phyloP scores from a whole-genome alignment of 2,888 invertebrate species.

The Dinocampus coccinellae region DNA sequence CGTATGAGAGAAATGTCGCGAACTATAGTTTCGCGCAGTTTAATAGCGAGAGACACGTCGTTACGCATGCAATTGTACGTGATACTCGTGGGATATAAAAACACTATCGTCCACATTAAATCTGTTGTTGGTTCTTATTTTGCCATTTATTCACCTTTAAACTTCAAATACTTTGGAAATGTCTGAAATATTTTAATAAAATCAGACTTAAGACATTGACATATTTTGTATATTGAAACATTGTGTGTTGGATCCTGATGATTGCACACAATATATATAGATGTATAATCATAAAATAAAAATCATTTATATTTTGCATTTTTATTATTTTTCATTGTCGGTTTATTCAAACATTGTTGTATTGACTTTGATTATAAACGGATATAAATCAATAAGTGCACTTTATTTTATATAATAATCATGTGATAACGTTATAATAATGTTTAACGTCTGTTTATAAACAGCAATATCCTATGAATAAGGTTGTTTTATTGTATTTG shows the following conservation, averaged over 20 bases:
- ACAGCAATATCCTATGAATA: no score
- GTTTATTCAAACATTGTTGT: slow-evolving; percentile 26
- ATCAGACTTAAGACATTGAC: no score
- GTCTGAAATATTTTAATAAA: no score
- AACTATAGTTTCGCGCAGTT: slow-evolving; percentile 2
- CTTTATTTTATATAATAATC: slow-evolving; percentile 18
- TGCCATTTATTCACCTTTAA: not conserved
- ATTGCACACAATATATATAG: no score
- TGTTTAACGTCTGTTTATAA: not conserved
- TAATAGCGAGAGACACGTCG: not conserved
- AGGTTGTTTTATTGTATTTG: not conserved
- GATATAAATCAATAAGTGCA: slow-evolving; percentile 8
- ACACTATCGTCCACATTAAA: not conserved
- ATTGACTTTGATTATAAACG: not conserved
- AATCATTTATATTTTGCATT: not conserved
- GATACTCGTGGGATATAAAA: slow-evolving; percentile 2
- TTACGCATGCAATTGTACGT: slow-evolving; percentile 13
- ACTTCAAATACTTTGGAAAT: no score
- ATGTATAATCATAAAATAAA: not conserved
- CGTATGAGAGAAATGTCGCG: slow-evolving; percentile 7
- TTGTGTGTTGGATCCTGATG: no score
- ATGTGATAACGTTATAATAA: slow-evolving; percentile 24
- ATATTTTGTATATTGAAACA: no score
- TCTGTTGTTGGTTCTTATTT: not conserved
- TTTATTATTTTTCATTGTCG: not conserved